Evolutionary conservation across 2,113 vertebrate species (phyloP), one percentile per base, ranked within the genome.

Genomic region (Choloepus hoffmanni): DNA sequence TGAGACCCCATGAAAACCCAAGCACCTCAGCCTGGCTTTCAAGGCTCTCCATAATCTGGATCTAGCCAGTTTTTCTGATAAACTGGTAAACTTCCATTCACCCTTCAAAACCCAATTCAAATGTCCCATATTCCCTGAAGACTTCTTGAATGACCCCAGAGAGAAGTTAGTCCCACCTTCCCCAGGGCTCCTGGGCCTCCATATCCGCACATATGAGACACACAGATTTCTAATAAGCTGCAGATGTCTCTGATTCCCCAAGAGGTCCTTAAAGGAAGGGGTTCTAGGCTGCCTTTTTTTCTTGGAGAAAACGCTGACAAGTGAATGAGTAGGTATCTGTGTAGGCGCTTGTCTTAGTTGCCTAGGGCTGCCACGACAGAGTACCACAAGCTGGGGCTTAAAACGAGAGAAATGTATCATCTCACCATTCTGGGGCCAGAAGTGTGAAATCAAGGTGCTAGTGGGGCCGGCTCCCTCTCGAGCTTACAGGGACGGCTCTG

Each of bases 201-300:
- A 0, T 7, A 5, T 30, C 62, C 30, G 53, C 26, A 15, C 19
- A 3, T 2, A 2, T 3, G 28, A 21, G 2, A 21, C 43, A 12
- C 7, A 0, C 1, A 19, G 76, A 67, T 26, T 77, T 33, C 74
- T 45, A 2, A 5, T 33, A 4, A 16, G 40, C 40, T 36, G 0
- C 19, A 30, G 73, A 23, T 23, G 5, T 23, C 16, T 28, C 5
- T 26, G 55, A 73, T 62, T 67, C 43, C 26, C 16, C 26, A 11
- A 4, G 0, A 33, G n/a, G 36, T 55, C 60, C 55, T 78, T 16
- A 24, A 33, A 55, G 43, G 53, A 55, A 89, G 43, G 48, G 36
- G 63, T 60, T 92, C 84, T 18, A 23, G 67, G 48, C 53, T 30
- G 0, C n/a, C 10, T 30, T 14, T 68, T 85, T 62, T 33, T 8